These are phyloP conservation scores for Novumbra hubbsi DNA, from an alignment of 2,797 vertebrate genomes.

Conservation along the genomic window DNA sequence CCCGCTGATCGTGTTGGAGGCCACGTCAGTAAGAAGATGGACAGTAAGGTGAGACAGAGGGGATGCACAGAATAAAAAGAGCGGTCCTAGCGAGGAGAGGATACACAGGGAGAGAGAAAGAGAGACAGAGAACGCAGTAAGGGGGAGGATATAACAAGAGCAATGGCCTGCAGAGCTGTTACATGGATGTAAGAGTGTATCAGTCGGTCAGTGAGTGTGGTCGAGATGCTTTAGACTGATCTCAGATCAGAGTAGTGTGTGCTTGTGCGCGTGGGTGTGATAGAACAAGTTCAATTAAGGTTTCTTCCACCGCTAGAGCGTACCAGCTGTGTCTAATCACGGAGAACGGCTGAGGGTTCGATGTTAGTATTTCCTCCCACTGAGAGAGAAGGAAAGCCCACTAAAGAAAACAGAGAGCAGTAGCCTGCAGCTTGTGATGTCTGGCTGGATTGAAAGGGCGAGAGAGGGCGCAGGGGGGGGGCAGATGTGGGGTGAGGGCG, in stretches of 20 bases:
- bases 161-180: not conserved
- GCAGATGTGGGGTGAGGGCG: not conserved
- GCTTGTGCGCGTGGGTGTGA: not conserved
- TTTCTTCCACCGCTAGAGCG: slow-evolving; percentile 5
- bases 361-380: not conserved
- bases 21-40: not conserved
- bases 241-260: slow-evolving; percentile 2
- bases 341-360: not conserved
- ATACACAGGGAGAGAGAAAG: not conserved
- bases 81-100: not conserved
- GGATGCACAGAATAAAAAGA: not conserved
- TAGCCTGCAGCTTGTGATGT: not conserved
- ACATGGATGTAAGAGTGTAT: not conserved
- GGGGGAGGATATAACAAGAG: not conserved
- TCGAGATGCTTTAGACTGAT: not conserved
- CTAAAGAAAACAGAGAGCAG: not conserved
- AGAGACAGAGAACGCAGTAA: not conserved
- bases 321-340: not conserved
- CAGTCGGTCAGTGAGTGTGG: not conserved
- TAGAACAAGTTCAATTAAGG: not conserved
- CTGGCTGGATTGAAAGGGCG: not conserved
- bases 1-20: not conserved
- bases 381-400: not conserved
- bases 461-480: not conserved
- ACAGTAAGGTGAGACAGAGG: not conserved